Conservation (phyloP, 2,888 invertebrate species). For the Hesperia comma region DNA sequence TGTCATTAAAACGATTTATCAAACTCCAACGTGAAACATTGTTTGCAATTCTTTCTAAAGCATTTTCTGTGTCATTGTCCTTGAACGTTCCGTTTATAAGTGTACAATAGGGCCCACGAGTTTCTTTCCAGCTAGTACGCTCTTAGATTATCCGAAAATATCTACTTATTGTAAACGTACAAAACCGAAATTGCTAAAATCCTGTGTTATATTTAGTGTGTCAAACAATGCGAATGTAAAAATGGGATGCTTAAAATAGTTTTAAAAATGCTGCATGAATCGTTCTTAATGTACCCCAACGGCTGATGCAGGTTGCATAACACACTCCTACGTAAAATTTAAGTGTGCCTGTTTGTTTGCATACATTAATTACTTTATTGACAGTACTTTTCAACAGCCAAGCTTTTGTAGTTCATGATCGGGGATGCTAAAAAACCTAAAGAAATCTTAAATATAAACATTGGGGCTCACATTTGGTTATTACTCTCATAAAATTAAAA, state of each 20-base stretch:
- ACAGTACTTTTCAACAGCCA: slow-evolving; percentile 1
- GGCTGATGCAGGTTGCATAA: not conserved
- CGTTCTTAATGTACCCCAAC: not conserved
- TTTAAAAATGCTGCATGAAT: not conserved
- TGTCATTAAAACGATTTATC: slow-evolving; percentile 1
- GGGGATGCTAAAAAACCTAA: not conserved
- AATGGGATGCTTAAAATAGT: too few species aligned
- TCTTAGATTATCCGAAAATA: not conserved
- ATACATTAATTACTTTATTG: not conserved
- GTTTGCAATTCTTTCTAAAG: not conserved
- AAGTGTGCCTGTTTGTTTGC: slow-evolving; percentile 2
- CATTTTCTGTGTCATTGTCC: not conserved
- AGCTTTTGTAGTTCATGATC: not conserved
- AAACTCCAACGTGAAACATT: not conserved
- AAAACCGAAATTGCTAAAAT: not conserved
- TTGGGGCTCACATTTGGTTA: too few species aligned
- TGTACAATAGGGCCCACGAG: not conserved
- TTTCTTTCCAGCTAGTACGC: not conserved
- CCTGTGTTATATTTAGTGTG: not conserved
- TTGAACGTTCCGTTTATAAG: not conserved
- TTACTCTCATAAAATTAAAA: too few species aligned
- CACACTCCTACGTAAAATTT: not conserved
- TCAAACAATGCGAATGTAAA: too few species aligned
- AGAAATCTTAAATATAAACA: not conserved
- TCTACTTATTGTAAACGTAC: not conserved